phyloP scores from a whole-genome alignment of 2,888 invertebrate species.

The Scaptomyza polygonia region DNA sequence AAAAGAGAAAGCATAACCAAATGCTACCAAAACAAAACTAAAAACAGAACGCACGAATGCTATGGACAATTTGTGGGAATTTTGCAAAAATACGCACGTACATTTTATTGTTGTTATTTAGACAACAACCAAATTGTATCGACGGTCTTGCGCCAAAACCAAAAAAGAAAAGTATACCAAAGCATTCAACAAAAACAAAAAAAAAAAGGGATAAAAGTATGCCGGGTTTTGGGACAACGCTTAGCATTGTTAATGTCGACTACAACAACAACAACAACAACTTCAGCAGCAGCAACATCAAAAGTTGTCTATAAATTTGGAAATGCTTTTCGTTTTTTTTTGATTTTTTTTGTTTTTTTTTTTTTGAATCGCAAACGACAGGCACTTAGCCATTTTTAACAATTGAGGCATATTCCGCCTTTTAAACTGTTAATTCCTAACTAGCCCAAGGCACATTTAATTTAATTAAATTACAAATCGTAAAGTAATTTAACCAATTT shows the following conservation, averaged over 20 bases:
- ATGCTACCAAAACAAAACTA: slow-evolving; percentile 16
- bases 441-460: background rate
- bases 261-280: slow-evolving; percentile 21
- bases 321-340: too few species aligned
- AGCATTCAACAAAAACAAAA: too few species aligned
- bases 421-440: slow-evolving; percentile 11
- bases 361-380: slow-evolving; percentile 37
- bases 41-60: slow-evolving; percentile 37
- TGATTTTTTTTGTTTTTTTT: too few species aligned
- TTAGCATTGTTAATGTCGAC: slow-evolving; percentile 33
- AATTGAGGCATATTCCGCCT: slow-evolving; percentile 14
- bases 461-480: background rate
- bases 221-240: slow-evolving; percentile 22
- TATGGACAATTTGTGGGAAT: slow-evolving; percentile 60
- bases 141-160: slow-evolving; percentile 25
- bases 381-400: slow-evolving; percentile 29
- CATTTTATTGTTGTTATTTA: slow-evolving; percentile 73
- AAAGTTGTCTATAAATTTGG: slow-evolving; percentile 29
- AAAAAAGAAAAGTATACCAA: slow-evolving; percentile 2
- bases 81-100: slow-evolving; percentile 56
- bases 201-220: slow-evolving; percentile 26
- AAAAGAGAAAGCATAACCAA: slow-evolving; percentile 5
- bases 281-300: slow-evolving; percentile 14
- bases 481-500: too few species aligned
- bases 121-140: slow-evolving; percentile 45